phyloP scores from a whole-genome alignment of 2,797 vertebrate genomes.

The Aythya fuligula region DNA sequence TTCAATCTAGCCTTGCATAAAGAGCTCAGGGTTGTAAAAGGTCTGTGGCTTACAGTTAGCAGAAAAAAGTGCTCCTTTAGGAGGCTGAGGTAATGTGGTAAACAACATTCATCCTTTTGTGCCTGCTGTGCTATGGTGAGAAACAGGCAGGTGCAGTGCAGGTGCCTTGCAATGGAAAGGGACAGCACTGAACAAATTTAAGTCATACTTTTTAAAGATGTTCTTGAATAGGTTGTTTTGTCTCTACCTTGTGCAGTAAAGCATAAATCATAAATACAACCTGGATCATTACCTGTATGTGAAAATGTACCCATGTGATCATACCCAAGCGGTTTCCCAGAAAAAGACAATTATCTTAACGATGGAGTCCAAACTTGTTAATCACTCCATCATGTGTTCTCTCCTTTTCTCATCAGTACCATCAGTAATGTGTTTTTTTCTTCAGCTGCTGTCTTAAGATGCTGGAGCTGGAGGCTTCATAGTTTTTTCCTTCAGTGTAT shows the following conservation, averaged over 20 bases:
- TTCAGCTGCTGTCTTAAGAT: background rate
- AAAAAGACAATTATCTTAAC: background rate
- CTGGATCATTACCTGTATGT: background rate
- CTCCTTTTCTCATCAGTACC: background rate
- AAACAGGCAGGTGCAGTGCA: background rate
- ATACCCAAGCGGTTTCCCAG: background rate
- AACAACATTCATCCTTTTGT: background rate
- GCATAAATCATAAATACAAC: background rate
- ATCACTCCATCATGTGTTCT: background rate
- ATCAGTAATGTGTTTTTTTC: background rate
- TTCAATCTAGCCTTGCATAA: background rate
- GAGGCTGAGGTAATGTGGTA: background rate
- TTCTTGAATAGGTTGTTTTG: background rate
- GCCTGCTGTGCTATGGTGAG: background rate
- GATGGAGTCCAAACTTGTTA: background rate
- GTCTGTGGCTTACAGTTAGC: background rate
- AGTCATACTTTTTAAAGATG: background rate
- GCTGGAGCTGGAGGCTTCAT: background rate
- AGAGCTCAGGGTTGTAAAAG: background rate
- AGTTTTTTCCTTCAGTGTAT: background rate
- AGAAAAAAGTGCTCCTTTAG: background rate
- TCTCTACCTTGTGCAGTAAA: background rate
- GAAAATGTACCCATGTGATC: background rate
- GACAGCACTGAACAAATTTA: background rate
- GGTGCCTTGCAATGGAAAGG: background rate